These are phyloP conservation scores for Anoplopoma fimbria DNA, from an alignment of 2,113 vertebrate species.

Conservation along the genomic window DNA sequence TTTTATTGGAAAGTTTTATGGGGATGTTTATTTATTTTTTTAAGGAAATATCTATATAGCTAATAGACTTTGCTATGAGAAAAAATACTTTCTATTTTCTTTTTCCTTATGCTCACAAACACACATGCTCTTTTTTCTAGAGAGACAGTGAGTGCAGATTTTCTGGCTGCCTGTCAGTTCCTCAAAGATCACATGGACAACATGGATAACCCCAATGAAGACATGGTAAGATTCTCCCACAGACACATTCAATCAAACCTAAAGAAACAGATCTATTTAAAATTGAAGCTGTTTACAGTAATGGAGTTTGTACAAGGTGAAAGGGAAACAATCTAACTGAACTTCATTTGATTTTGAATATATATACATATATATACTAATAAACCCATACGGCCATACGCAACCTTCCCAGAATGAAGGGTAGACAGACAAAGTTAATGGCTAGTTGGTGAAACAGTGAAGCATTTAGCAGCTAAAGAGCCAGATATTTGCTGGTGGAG, in stretches of 20 bases:
- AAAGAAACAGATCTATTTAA: background rate
- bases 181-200: constrained; percentile 89
- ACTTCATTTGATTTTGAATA: background rate
- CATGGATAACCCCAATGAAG: constrained; percentile 83
- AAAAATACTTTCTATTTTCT: background rate
- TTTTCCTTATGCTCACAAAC: background rate
- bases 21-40: constrained; percentile 5
- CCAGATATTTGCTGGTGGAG: background rate
- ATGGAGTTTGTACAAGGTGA: too few relatives aligned
- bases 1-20: constrained; percentile 18
- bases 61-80: background rate
- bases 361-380: background rate
- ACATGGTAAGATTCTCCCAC: constrained; percentile 84
- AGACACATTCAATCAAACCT: background rate
- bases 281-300: too few relatives aligned
- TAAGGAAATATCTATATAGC: background rate
- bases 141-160: constrained; percentile 84
- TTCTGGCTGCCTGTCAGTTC: constrained; percentile 87
- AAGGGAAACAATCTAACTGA: too few relatives aligned
- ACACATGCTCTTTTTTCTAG: constrained; percentile 35
- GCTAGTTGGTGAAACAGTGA: background rate
- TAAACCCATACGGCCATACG: background rate
- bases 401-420: background rate
- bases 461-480: background rate
- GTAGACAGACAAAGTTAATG: background rate